Base-by-base conservation (phyloP, 2,113 vertebrate species). In the Mobula hypostoma region DNA sequence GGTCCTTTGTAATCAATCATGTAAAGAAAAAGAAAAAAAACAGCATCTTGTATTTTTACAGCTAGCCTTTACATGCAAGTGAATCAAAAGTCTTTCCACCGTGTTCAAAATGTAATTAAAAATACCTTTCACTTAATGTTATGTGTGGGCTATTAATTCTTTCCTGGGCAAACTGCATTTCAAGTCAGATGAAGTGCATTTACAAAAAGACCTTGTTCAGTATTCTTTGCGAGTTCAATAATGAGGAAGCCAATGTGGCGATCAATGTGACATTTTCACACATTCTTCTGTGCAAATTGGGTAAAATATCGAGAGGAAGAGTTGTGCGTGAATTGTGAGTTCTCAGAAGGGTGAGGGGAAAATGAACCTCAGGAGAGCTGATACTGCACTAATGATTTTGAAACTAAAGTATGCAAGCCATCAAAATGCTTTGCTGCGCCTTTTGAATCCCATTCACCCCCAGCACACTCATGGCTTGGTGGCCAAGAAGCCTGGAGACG, bases 391-490 rank as follows among this genome's bases (percentile, higher is more conserved):
- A 70, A 93, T 29, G 36, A 56, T 48, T 93, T 72, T 11, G 36
- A 74, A 74, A 76, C n/a, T 12, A 24, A 72, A 74, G 32, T 74
- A 29, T 72, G 91, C 90, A 74, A 36, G 32, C 19, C 68, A 72
- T 72, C 90, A 93, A 93, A 72, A 70, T 40, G 68, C 68, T 21
- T 19, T 24, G 7, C 63, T 14, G 15, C 63, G 32, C 63, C 61
- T 36, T 96, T 80, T 94, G 95, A 95, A 8, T 94, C 94, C 94
- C 95, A 96, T 95, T 95, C 95, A 68, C 94, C 88, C 94, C 72
- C 95, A 95, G 96, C 95, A 66, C 94, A 95, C 94, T 48, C 48
- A 48, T 4, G 3, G 48, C 48, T 1, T 48, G 36, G 36, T 36
- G 36, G 0, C 36, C 36, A 36, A 36, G 36, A 36, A 36, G 36